phyloP scores from a whole-genome alignment of 2,888 invertebrate species.

The Argyresthia albistria region DNA sequence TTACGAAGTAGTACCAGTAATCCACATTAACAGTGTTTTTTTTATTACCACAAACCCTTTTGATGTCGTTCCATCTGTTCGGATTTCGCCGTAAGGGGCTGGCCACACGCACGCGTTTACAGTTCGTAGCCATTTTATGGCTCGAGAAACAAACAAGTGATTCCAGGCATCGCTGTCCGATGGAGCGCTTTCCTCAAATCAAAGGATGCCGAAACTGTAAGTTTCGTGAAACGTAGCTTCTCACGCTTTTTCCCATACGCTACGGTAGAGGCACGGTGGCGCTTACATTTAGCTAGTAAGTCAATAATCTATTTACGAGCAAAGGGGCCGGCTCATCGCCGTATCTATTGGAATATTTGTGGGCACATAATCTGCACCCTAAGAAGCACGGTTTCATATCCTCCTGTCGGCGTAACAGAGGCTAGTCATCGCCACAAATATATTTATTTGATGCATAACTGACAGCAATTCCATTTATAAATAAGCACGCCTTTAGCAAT shows the following conservation, averaged over 20 bases:
- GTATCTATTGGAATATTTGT: too few relatives aligned
- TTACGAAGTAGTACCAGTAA: conserved; percentile 60
- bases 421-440: not conserved
- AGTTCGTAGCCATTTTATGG: conserved; percentile 63
- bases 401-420: not conserved
- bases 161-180: conserved; percentile 62
- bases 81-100: conserved; percentile 68
- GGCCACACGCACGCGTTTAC: conserved; percentile 68
- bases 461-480: not conserved
- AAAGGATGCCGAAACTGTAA: conserved; percentile 54
- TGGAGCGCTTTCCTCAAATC: too few relatives aligned
- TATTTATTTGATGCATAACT: not conserved
- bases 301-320: too few relatives aligned
- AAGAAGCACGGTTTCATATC: too few relatives aligned
- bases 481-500: conserved; percentile 14
- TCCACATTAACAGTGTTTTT: conserved; percentile 51
- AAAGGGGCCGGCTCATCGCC: too few relatives aligned
- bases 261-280: too few relatives aligned
- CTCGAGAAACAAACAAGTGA: conserved; percentile 63
- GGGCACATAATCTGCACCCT: too few relatives aligned
- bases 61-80: conserved; percentile 67
- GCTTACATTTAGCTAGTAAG: too few relatives aligned
- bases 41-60: conserved; percentile 58
- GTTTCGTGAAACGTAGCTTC: conserved; percentile 37
- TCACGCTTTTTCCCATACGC: too few relatives aligned